Base-by-base conservation (phyloP, 2,113 vertebrate species). In the Struthidea cinerea region DNA sequence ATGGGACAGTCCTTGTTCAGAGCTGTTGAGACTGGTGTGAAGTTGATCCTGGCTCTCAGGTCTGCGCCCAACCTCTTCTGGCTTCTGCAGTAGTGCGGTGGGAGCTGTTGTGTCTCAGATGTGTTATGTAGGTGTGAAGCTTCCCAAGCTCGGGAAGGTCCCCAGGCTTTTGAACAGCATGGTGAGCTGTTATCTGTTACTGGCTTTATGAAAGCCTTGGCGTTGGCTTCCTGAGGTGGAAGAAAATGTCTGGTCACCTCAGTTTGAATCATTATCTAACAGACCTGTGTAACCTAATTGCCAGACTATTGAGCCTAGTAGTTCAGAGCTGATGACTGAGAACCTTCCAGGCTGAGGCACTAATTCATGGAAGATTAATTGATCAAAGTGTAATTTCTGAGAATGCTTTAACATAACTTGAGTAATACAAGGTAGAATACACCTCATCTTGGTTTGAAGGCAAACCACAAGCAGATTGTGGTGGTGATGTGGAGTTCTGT, bases 351-450 rank as follows among this genome's bases (percentile, higher is more conserved):
- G 84, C 76, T 52, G 37, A 91, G 49, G 56, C 79, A 74, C 47
- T 95, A 87, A 84, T 92, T 96, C 63, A 75, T 87, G 93, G 44
- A 59, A 94, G 91, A 90, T 88, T 46, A 95, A 87, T 90, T 95
- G 89, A 94, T 97, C 56, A 86, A 95, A 96, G 89, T 22, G 16
- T 92, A 39, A 6, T 77, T 96, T 89, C 68, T 94, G 83, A 86
- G 95, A 94, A 74, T 52, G 67, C 57, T 79, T 93, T 87, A 85
- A 57, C 91, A 81, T 64, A 13, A 81, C 64, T 89, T 93, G 94
- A 91, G 94, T 95, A 94, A 94, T 81, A 44, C n/a, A 56, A 35
- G 69, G 41, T 28, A 63, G 63, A 89, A 46, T 59, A 30, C n/a
- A 79, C 19, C 57, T 61, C 49, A 39, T 26, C 77, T 82, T 95